These are phyloP conservation scores for Tholera decimalis DNA, from an alignment of 2,888 invertebrate species.

Conservation along the genomic window DNA sequence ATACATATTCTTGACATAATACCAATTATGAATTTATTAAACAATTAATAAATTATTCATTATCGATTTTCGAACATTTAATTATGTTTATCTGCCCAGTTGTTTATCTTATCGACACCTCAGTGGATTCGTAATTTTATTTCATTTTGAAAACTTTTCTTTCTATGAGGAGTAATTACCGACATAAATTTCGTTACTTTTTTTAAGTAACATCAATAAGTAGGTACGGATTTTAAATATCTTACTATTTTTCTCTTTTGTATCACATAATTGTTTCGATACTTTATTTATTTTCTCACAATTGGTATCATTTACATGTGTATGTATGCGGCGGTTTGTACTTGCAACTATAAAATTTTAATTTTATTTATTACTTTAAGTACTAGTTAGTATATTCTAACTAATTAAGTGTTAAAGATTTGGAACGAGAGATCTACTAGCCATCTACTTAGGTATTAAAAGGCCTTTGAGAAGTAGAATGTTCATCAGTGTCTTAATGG, in stretches of 20 bases:
- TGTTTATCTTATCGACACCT: constrained; percentile 17
- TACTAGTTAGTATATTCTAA: constrained; percentile 8
- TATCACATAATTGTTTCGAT: constrained; percentile 12
- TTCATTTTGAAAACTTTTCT: not conserved
- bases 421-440: constrained; percentile 15
- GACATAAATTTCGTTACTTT: too few species aligned
- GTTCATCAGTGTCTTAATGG: not conserved
- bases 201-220: too few species aligned
- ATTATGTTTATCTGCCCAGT: not conserved
- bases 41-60: constrained; percentile 17
- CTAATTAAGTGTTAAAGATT: not conserved
- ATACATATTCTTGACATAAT: constrained; percentile 1
- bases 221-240: not conserved
- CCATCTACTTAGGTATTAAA: constrained; percentile 5
- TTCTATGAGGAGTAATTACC: too few species aligned
- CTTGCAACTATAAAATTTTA: not conserved
- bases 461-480: not conserved
- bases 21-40: constrained; percentile 13
- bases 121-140: not conserved
- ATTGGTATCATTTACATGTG: not conserved
- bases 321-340: not conserved
- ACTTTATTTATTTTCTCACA: not conserved
- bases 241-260: constrained; percentile 12
- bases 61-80: not conserved
- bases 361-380: constrained; percentile 4